These are phyloP conservation scores for Tolypeutes matacus DNA, from an alignment of 2,797 vertebrate genomes.

Conservation along the genomic window DNA sequence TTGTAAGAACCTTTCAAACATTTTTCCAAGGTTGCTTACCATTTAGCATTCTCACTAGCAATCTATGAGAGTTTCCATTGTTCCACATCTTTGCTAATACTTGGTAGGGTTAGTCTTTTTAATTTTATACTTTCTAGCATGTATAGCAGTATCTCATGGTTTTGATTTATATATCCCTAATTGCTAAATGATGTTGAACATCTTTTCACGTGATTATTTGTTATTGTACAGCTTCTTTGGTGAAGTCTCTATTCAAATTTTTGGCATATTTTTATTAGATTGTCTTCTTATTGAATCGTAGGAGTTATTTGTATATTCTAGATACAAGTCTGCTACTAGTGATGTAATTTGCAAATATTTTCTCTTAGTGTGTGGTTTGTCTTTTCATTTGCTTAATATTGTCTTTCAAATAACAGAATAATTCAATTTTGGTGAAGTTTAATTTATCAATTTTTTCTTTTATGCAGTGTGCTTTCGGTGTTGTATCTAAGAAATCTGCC, in stretches of 20 bases:
- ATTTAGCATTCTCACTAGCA: background rate
- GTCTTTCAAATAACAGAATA: background rate
- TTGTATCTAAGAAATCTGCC: background rate
- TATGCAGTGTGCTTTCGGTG: background rate
- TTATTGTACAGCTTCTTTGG: background rate
- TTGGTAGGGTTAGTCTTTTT: background rate
- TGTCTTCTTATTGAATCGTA: background rate
- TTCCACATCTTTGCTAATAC: background rate
- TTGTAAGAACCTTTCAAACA: background rate
- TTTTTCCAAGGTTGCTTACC: background rate
- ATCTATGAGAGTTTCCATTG: background rate
- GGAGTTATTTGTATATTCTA: background rate
- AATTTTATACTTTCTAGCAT: background rate
- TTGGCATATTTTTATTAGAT: background rate
- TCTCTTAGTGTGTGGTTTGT: background rate
- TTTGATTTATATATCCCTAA: constrained; percentile 44
- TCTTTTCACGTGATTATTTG: background rate
- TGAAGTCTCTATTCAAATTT: background rate
- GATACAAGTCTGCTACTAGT: background rate
- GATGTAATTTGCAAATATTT: background rate
- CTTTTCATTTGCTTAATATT: background rate
- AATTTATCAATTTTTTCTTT: background rate
- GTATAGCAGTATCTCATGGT: background rate
- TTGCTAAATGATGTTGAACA: background rate
- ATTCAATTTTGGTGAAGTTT: constrained; percentile 11